phyloP scores from a whole-genome alignment of 2,113 vertebrate species.

The Grammomys surdaster region DNA sequence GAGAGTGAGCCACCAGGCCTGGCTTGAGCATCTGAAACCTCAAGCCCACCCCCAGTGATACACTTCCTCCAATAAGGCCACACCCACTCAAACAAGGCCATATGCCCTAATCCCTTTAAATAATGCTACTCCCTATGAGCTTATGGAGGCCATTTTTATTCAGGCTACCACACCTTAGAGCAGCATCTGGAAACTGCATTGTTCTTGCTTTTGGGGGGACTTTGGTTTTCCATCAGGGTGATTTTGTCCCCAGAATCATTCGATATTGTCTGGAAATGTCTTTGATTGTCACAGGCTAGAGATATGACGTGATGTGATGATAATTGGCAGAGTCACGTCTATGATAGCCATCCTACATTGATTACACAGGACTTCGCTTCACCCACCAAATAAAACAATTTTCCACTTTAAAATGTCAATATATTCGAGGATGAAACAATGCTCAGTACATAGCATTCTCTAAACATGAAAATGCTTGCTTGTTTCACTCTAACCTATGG shows the following conservation, averaged over 20 bases:
- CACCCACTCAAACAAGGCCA: not conserved
- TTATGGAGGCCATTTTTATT: not conserved
- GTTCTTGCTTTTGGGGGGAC: no score
- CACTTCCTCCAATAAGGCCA: not conserved
- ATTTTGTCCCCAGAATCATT: not conserved
- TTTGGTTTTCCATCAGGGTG: not conserved
- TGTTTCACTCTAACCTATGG: not conserved
- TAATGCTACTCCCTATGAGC: not conserved
- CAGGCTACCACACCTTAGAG: not conserved
- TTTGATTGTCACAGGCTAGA: not conserved
- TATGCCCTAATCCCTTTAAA: not conserved
- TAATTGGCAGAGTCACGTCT: no score
- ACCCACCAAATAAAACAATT: not conserved
- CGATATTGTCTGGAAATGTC: not conserved
- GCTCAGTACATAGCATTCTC: accelerated
- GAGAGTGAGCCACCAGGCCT: not conserved
- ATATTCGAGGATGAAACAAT: not conserved
- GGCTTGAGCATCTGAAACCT: not conserved
- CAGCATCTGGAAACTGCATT: not conserved
- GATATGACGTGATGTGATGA: accelerated
- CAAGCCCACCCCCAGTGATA: not conserved
- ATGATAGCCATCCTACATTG: no score
- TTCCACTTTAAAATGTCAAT: not conserved
- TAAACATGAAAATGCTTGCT: not conserved
- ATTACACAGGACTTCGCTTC: accelerated